phyloP scores from a whole-genome alignment of 2,888 invertebrate genomes.

The Pandemis corylana region DNA sequence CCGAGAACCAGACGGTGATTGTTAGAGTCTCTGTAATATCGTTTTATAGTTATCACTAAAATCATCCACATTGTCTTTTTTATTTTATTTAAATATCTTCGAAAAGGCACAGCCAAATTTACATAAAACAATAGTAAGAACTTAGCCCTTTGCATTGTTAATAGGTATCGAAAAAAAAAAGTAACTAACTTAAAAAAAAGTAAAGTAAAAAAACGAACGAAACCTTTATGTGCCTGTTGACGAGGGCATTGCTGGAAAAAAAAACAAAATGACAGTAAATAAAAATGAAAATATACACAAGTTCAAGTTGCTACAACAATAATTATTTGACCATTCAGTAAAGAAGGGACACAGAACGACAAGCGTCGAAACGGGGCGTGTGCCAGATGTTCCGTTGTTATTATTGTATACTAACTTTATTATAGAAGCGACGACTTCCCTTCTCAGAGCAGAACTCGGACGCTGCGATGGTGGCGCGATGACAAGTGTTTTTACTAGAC shows the following conservation, averaged over 20 bases:
- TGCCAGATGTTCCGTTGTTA: not conserved
- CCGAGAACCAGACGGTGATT: constrained; percentile 96
- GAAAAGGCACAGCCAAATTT: not conserved
- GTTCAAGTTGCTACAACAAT: no score
- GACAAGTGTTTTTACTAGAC: constrained; percentile 92
- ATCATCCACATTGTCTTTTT: not conserved
- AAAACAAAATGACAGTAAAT: not conserved
- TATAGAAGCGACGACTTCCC: constrained; percentile 93
- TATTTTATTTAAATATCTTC: no score
- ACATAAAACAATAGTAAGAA: not conserved
- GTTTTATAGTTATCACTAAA: not conserved
- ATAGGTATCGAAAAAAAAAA: constrained; percentile 23
- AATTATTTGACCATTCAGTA: no score
- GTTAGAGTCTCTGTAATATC: constrained; percentile 91
- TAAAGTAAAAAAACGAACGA: not conserved
- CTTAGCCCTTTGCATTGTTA: not conserved
- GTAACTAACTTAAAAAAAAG: constrained; percentile 44
- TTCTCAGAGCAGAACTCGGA: constrained; percentile 91
- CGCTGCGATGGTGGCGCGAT: constrained; percentile 93
- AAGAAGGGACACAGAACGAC: no score
- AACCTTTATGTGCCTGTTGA: constrained; percentile 10
- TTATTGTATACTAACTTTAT: constrained; percentile 87
- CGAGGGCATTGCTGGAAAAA: no score
- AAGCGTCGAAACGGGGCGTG: no score
- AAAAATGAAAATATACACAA: not conserved